These are phyloP conservation scores for Drosophila recens DNA, from an alignment of 2,888 invertebrate genomes.

Conservation along the genomic window DNA sequence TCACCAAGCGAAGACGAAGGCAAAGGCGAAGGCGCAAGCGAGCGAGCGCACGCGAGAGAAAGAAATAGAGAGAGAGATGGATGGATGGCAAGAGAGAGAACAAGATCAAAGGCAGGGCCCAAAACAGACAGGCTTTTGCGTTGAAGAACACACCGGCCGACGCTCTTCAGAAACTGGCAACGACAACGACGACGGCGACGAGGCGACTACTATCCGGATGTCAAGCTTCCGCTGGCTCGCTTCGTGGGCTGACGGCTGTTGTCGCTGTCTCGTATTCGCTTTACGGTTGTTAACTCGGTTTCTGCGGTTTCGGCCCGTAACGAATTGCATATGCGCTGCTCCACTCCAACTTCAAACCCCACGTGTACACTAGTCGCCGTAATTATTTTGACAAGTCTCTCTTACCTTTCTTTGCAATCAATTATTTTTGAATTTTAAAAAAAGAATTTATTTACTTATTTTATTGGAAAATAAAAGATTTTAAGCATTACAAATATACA, in stretches of 20 bases:
- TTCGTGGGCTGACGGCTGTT: constrained; percentile 31
- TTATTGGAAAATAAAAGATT: not conserved
- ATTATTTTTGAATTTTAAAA: not conserved
- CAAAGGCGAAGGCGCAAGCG: constrained; percentile 59
- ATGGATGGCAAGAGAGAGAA: constrained; percentile 4
- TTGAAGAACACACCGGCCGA: constrained; percentile 51
- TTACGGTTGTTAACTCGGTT: constrained; percentile 76
- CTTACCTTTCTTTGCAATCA: no score
- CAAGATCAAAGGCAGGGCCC: constrained; percentile 33
- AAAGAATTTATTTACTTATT: not conserved
- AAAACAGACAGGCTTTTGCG: constrained; percentile 49
- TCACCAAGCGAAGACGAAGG: constrained; percentile 33
- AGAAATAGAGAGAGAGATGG: constrained; percentile 2
- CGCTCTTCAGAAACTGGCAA: constrained; percentile 36
- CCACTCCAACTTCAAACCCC: not conserved
- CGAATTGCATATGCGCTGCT: constrained; percentile 68
- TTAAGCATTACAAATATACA: not conserved
- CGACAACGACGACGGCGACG: constrained; percentile 21
- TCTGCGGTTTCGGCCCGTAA: constrained; percentile 58
- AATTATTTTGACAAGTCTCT: not conserved
- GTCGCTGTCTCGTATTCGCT: constrained; percentile 58
- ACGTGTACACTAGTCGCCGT: not conserved
- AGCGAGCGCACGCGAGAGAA: constrained; percentile 31
- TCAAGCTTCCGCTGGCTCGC: constrained; percentile 73
- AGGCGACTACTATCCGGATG: constrained; percentile 73